Evolutionary conservation across 2,888 invertebrate species (phyloP).

Genomic region (Spilarctia lutea): DNA sequence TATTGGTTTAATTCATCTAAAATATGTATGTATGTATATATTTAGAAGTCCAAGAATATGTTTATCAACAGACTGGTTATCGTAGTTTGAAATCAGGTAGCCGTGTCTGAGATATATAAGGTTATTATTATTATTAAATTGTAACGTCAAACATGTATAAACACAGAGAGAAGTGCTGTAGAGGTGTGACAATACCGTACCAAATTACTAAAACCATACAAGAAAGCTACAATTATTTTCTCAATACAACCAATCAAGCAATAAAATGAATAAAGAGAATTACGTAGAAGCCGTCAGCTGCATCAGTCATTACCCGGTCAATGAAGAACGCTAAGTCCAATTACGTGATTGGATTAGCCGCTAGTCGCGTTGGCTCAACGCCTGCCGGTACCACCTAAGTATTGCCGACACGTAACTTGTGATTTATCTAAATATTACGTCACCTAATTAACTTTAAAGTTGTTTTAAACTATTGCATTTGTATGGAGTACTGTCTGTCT

Average conservation of each 20-base stretch:
- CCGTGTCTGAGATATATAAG: too few relatives aligned
- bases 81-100: too few relatives aligned
- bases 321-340: conserved; percentile 81
- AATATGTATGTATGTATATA: too few relatives aligned
- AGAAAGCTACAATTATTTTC: background rate
- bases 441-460: background rate
- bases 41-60: too few relatives aligned
- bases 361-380: conserved; percentile 63
- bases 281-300: conserved; percentile 20
- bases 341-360: conserved; percentile 82
- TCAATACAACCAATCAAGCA: background rate
- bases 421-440: conserved; percentile 15
- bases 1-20: too few relatives aligned
- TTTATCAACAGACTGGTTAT: too few relatives aligned
- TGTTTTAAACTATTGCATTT: background rate
- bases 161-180: background rate
- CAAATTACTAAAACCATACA: too few relatives aligned
- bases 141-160: too few relatives aligned
- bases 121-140: too few relatives aligned
- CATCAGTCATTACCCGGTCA: conserved; percentile 75
- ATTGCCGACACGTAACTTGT: conserved; percentile 43
- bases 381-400: conserved; percentile 48
- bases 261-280: conserved; percentile 18
- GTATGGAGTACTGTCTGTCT: background rate
- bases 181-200: too few relatives aligned